These are phyloP conservation scores for Acronicta leporina DNA, from an alignment of 2,888 invertebrate genomes.

Conservation along the genomic window DNA sequence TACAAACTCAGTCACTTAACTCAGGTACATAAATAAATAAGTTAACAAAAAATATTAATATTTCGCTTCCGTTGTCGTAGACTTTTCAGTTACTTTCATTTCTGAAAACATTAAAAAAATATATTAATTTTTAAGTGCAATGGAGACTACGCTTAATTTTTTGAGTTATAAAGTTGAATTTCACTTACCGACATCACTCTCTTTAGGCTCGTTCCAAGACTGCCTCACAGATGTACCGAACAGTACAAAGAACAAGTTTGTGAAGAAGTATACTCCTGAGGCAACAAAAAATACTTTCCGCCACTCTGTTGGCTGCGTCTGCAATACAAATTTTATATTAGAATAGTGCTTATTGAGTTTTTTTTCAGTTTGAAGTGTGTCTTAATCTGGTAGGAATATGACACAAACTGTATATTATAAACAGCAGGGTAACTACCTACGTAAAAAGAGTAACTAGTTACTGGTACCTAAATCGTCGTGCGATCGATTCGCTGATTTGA, in stretches of 20 bases:
- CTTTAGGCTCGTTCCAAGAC: constrained; percentile 91
- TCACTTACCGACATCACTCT: constrained; percentile 65
- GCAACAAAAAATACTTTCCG: constrained; percentile 93
- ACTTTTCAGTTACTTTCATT: constrained; percentile 55
- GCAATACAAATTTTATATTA: constrained; percentile 52
- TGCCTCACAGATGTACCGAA: constrained; percentile 92
- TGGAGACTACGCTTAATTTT: constrained; percentile 1
- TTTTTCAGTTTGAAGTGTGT: too few relatives aligned
- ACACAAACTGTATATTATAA: too few relatives aligned
- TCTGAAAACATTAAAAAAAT: constrained; percentile 60
- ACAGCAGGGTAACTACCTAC: too few relatives aligned
- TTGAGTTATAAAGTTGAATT: constrained; percentile 8
- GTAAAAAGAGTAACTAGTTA: too few relatives aligned
- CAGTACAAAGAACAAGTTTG: constrained; percentile 91
- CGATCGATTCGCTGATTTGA: too few relatives aligned
- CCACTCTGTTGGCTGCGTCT: constrained; percentile 92
- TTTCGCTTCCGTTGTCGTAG: constrained; percentile 23
- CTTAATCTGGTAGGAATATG: too few relatives aligned
- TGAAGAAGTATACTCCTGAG: constrained; percentile 91
- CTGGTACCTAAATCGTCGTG: too few relatives aligned
- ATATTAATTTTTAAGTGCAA: constrained; percentile 15
- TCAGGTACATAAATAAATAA: constrained; percentile 56
- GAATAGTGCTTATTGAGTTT: too few relatives aligned
- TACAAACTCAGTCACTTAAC: constrained; percentile 33
- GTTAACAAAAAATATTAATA: constrained; percentile 26